These are phyloP conservation scores for Pedionomus torquatus DNA, from an alignment of 2,113 vertebrate species.

Conservation along the genomic window DNA sequence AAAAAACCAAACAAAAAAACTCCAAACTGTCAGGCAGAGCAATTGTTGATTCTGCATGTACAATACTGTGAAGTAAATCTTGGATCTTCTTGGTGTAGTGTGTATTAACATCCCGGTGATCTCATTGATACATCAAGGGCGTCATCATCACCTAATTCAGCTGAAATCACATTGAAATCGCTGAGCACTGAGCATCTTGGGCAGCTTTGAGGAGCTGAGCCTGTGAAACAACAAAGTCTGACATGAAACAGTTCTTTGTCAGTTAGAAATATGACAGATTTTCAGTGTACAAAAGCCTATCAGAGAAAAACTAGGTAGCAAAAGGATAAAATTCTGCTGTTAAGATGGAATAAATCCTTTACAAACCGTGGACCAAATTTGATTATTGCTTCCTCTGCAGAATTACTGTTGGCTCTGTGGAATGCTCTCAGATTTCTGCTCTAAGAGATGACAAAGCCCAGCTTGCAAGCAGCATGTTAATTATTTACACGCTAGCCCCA, in stretches of 20 bases:
- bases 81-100: background rate
- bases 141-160: background rate
- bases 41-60: background rate
- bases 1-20: no score
- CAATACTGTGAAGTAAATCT: background rate
- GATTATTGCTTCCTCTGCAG: background rate
- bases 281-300: background rate
- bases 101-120: background rate
- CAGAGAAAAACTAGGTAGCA: background rate
- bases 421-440: background rate
- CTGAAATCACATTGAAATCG: background rate
- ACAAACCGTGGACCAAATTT: background rate
- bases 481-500: constrained; percentile 32
- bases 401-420: background rate
- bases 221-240: background rate
- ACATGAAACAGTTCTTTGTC: background rate
- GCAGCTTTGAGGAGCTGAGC: background rate
- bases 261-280: background rate
- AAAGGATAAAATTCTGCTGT: background rate
- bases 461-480: background rate
- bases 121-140: background rate
- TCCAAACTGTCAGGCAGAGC: no score
- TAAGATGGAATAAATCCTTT: background rate
- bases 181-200: background rate
- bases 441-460: background rate